Conservation (phyloP, 35 echinoderm and acorn worm species). For the Acanthaster planci region DNA sequence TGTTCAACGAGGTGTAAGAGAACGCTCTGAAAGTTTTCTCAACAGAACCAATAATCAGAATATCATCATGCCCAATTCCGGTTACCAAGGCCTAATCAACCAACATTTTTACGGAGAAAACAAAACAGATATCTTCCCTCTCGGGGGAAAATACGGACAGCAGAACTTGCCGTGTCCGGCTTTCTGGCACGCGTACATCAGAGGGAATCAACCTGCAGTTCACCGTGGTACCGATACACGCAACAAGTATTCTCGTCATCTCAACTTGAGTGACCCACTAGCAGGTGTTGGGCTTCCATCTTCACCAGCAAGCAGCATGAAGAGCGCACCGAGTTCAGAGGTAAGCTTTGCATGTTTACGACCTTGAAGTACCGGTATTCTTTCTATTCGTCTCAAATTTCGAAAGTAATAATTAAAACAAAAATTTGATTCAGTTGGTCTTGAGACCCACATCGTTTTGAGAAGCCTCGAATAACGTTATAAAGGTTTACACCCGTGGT, state of each 20-base stretch:
- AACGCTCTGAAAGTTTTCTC: too few relatives aligned
- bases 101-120: conserved; percentile 62
- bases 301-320: neutral
- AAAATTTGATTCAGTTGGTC: too few relatives aligned
- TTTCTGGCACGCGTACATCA: conserved; percentile 74
- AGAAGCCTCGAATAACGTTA: too few relatives aligned
- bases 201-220: neutral
- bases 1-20: too few relatives aligned
- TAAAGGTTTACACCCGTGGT: too few relatives aligned
- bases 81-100: conserved; percentile 96
- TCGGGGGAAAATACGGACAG: conserved; percentile 50
- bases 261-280: conserved; percentile 27
- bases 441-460: too few relatives aligned
- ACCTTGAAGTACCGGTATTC: too few relatives aligned
- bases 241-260: conserved; percentile 40
- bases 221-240: neutral
- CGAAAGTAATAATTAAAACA: too few relatives aligned
- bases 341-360: too few relatives aligned
- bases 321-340: neutral
- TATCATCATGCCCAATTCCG: conserved; percentile 90
- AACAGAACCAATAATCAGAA: neutral
- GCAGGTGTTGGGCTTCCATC: neutral
- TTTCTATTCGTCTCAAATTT: too few relatives aligned
- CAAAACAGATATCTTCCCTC: conserved; percentile 58
- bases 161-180: conserved; percentile 85